Evolutionary conservation across 2,113 vertebrate genomes (phyloP), one percentile per base, ranked within the genome.

Genomic region (Stercorarius parasiticus): DNA sequence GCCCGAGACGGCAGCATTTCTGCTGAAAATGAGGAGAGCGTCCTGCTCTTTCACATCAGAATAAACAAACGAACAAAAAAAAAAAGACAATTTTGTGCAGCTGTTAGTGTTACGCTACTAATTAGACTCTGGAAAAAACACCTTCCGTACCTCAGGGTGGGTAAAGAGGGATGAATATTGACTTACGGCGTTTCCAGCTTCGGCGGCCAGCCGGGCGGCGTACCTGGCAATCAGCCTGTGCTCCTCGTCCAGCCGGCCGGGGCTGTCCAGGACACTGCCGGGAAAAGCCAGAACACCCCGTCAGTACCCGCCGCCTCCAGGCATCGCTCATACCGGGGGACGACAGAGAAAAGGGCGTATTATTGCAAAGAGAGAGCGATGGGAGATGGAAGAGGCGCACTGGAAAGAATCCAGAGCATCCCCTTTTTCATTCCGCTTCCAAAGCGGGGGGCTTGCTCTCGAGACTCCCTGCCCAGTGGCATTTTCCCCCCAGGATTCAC

Each of bases 221-320:
- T 99, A 99, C 53, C 99, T 97, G 71, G 99, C 99, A 38, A 99
- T 99, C 59, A 99, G 98, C 40, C 99, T 97, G 86, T 99, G 99
- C 93, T 99, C 99, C 96, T 99, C 99, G 12, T 99, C 99, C 88
- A 99, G 98, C 55, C 99, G 95, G 86, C 99, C 98, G 3, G 99
- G 99, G 97, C 99, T 99, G 95, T 99, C 99, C 97, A 99, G 98
- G 92, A 98, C 98, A 36, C 99, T 99, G 98, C 18, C 42, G 86
- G 77, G 97, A 64, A 89, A 85, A 93, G 72, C 49, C 92, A 90
- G 72, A 36, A 96, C n/a, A 70, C 26, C 26, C 65, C 43, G 15
- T 93, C 71, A 95, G 52, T 23, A 83, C 13, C n/a, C 2, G 3
- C 15, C 2, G 1, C 43, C 43, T 34, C 45, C 2, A 5, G 8